Evolutionary conservation across 1,140 invertebrate genomes (phyloP).

Genomic region (Venturia canescens): DNA sequence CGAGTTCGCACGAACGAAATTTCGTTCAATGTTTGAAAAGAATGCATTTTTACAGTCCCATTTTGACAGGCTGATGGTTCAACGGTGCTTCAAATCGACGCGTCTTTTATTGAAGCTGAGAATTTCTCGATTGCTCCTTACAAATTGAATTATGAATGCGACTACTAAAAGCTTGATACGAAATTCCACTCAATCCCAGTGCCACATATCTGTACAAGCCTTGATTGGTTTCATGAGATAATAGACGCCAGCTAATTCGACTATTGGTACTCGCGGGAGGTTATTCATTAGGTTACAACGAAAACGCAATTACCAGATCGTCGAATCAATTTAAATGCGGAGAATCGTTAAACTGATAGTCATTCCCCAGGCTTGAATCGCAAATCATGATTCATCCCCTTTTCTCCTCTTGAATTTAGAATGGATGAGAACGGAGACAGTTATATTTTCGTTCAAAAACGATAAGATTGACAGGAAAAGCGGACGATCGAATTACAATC

Average conservation of each 20-base stretch:
- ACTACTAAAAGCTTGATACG: neutral
- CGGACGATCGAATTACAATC: too few relatives aligned
- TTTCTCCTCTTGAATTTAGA: neutral
- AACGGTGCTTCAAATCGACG: too few relatives aligned
- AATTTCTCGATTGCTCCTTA: too few relatives aligned
- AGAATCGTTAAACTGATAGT: slow-evolving; percentile 28
- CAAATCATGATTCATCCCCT: neutral
- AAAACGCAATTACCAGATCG: slow-evolving; percentile 20
- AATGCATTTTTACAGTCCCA: too few relatives aligned
- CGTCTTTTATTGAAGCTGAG: too few relatives aligned
- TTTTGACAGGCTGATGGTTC: too few relatives aligned
- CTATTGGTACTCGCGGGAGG: neutral
- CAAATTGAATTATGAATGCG: too few relatives aligned
- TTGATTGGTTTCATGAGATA: neutral
- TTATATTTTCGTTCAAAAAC: neutral
- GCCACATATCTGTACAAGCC: too few relatives aligned
- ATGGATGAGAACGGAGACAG: slow-evolving; percentile 5
- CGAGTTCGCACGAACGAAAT: too few relatives aligned
- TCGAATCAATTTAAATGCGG: slow-evolving; percentile 25
- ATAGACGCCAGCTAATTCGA: neutral
- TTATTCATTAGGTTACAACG: slow-evolving; percentile 32
- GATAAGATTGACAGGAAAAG: too few relatives aligned
- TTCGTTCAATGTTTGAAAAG: too few relatives aligned
- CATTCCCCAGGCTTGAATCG: slow-evolving; percentile 2
- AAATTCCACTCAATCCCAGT: neutral